Evolutionary conservation across 2,797 vertebrate genomes (phyloP).

Genomic region (Pseudochirops corinnae): DNA sequence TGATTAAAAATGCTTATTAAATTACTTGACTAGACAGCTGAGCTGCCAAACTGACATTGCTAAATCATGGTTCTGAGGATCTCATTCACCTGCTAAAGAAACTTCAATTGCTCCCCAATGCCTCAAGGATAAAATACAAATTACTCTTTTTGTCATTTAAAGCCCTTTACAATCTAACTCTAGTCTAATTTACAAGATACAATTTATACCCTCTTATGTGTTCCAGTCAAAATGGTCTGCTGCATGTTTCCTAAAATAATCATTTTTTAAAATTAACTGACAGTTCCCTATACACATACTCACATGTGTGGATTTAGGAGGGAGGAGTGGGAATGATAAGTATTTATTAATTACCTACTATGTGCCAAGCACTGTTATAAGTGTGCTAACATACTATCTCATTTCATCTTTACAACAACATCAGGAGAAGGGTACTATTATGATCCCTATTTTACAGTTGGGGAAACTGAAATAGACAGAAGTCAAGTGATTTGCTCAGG

Average conservation of each 20-base stretch:
- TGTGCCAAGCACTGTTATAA: not conserved
- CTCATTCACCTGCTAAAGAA: not conserved
- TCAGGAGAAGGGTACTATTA: not conserved
- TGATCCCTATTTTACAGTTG: not conserved
- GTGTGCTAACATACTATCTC: not conserved
- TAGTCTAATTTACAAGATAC: not conserved
- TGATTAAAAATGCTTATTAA: not conserved
- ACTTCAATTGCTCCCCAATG: not conserved
- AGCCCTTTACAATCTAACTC: not conserved
- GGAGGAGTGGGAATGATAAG: not conserved
- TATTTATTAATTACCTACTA: not conserved
- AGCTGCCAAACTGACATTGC: not conserved
- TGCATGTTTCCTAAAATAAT: not conserved
- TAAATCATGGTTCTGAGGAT: not conserved
- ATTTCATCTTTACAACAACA: not conserved
- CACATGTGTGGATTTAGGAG: not conserved
- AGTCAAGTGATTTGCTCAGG: not conserved
- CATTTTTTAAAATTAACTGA: not conserved
- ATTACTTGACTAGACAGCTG: not conserved
- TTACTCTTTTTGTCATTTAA: not conserved
- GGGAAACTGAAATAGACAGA: not conserved
- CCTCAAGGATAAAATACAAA: not conserved
- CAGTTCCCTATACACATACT: not conserved
- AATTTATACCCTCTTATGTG: not conserved
- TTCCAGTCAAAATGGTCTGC: not conserved